Evolutionary conservation across 1,140 invertebrate species (phyloP).

Genomic region (Apocrypta bakeri): DNA sequence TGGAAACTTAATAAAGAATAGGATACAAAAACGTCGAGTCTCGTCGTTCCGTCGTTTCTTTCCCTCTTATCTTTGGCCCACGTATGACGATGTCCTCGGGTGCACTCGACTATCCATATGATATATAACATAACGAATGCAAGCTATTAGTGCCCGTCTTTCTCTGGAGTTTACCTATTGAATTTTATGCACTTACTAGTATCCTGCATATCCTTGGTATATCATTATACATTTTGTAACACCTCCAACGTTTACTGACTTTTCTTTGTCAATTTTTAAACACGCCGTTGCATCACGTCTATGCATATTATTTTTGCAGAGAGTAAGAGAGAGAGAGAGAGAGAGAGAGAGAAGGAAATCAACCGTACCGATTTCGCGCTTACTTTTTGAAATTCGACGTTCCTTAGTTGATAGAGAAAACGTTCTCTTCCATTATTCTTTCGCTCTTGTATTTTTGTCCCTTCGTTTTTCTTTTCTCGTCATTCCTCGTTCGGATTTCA

Average conservation of each 20-base stretch:
- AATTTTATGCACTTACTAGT: slow-evolving; percentile 13
- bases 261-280: no score
- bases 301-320: no score
- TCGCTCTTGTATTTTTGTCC: not conserved
- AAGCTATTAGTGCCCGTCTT: not conserved
- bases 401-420: not conserved
- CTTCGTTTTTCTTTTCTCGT: not conserved
- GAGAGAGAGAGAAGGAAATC: not conserved
- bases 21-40: not conserved
- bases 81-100: not conserved
- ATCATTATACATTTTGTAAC: no score
- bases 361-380: not conserved
- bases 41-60: slow-evolving; percentile 24
- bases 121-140: slow-evolving; percentile 13
- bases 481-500: not conserved
- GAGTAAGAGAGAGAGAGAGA: not conserved
- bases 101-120: slow-evolving; percentile 24
- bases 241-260: no score
- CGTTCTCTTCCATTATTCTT: not conserved
- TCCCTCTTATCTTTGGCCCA: not conserved
- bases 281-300: not conserved
- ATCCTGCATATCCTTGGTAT: no score
- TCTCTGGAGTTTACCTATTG: not conserved
- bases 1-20: slow-evolving; percentile 42
- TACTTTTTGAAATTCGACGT: slow-evolving; percentile 1